Percentiles rank a stretch among this genome's conserved stretches.
Conservation (phyloP, 2,113 vertebrate species). For the Scatophagus argus region DNA sequence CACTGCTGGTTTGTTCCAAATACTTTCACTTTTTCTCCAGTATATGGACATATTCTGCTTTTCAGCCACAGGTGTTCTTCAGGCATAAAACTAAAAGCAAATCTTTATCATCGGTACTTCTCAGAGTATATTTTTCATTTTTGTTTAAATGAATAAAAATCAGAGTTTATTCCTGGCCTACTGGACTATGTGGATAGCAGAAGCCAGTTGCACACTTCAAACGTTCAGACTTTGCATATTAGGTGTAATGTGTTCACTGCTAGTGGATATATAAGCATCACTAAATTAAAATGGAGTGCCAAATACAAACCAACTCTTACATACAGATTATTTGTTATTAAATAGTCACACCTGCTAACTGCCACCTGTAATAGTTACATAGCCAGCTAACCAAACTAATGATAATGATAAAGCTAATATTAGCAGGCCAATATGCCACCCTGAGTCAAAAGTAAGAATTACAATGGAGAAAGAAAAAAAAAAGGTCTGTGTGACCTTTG, state of each 20-base stretch:
- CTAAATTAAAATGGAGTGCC: background rate
- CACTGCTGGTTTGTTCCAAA: background rate
- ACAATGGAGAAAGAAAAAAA: background rate
- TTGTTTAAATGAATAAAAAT: too few species aligned
- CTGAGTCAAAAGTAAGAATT: background rate
- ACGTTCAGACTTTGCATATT: background rate
- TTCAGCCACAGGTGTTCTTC: background rate
- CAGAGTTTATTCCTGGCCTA: background rate
- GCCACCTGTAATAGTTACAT: background rate
- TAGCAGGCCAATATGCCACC: background rate
- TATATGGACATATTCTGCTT: background rate
- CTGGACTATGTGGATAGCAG: background rate
- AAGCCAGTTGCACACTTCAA: background rate
- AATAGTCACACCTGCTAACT: background rate
- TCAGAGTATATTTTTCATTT: too few species aligned
- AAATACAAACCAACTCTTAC: background rate
- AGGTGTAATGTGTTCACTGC: background rate
- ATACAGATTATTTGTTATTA: background rate
- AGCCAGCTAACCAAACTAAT: background rate
- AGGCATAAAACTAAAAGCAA: background rate
- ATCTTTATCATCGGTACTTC: too few species aligned
- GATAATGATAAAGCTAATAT: background rate
- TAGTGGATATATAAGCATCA: background rate
- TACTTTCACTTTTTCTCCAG: background rate
- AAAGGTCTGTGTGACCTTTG: background rate